These are phyloP conservation scores for Brachyptera risi DNA, from an alignment of 2,888 invertebrate genomes.

Conservation along the genomic window DNA sequence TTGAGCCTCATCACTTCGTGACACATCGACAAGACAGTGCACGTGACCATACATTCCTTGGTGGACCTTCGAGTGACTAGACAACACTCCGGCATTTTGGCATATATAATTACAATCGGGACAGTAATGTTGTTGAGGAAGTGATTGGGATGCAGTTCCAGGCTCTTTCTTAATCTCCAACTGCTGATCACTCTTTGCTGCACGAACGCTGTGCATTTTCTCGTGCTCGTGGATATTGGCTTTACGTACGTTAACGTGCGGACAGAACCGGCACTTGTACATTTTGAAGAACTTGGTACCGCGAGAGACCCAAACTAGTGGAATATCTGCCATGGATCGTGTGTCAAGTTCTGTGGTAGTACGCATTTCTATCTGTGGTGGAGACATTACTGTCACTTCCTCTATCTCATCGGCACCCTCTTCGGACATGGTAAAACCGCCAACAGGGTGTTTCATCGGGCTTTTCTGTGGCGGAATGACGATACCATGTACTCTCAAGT, in stretches of 20 bases:
- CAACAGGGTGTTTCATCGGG: background rate
- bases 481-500: slow-evolving; percentile 70
- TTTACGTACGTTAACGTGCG: slow-evolving; percentile 76
- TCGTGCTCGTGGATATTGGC: slow-evolving; percentile 80
- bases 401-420: slow-evolving; percentile 44
- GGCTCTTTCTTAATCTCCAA: slow-evolving; percentile 11
- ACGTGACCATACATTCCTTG: slow-evolving; percentile 66
- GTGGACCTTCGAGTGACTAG: slow-evolving; percentile 61
- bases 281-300: slow-evolving; percentile 71
- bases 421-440: background rate
- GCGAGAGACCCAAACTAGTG: slow-evolving; percentile 71
- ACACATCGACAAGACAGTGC: slow-evolving; percentile 63
- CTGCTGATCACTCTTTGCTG: background rate
- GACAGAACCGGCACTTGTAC: slow-evolving; percentile 80
- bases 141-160: too few relatives aligned
- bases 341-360: slow-evolving; percentile 42
- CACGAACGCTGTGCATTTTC: slow-evolving; percentile 58
- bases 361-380: background rate
- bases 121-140: slow-evolving; percentile 51
- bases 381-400: slow-evolving; percentile 39
- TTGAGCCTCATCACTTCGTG: slow-evolving; percentile 64
- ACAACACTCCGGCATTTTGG: slow-evolving; percentile 56
- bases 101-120: slow-evolving; percentile 76
- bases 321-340: slow-evolving; percentile 56
- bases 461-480: slow-evolving; percentile 38